Evolutionary conservation across 2,113 vertebrate species (phyloP).

Genomic region (Micromys minutus): DNA sequence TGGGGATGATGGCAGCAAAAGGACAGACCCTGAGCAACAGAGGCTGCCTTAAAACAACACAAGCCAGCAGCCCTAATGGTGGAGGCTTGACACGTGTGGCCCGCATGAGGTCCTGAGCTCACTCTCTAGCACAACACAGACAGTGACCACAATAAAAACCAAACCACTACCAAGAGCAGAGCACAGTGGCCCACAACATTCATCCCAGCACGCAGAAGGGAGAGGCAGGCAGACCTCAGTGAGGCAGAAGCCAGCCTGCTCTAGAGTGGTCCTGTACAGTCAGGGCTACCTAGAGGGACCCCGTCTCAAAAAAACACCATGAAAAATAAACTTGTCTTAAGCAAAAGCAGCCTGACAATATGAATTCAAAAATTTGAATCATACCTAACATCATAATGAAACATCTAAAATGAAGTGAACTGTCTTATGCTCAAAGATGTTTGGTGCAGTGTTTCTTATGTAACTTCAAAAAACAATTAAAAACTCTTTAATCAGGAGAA

Average conservation of each 20-base stretch:
- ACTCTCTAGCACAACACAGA: background rate
- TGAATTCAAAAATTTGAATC: background rate
- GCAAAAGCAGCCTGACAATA: slow-evolving; percentile 26
- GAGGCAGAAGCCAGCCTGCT: background rate
- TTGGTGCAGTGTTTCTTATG: background rate
- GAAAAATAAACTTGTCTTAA: background rate
- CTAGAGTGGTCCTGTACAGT: background rate
- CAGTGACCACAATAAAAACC: background rate
- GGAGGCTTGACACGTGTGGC: background rate
- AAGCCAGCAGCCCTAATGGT: background rate
- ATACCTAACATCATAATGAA: background rate
- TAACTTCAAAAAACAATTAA: background rate
- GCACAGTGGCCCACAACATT: background rate
- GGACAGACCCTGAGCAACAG: background rate
- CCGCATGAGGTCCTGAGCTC: background rate
- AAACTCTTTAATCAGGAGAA: slow-evolving; percentile 54
- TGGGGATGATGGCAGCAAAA: background rate
- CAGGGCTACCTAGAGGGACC: background rate
- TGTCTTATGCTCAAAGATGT: background rate
- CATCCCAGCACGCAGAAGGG: background rate
- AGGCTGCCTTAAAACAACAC: background rate
- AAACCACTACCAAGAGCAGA: background rate
- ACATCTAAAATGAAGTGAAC: slow-evolving; percentile 26
- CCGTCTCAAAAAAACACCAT: background rate
- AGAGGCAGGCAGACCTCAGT: background rate